These are phyloP conservation scores for Drosophila hydei DNA, from an alignment of 1,140 invertebrate genomes.

Conservation along the genomic window DNA sequence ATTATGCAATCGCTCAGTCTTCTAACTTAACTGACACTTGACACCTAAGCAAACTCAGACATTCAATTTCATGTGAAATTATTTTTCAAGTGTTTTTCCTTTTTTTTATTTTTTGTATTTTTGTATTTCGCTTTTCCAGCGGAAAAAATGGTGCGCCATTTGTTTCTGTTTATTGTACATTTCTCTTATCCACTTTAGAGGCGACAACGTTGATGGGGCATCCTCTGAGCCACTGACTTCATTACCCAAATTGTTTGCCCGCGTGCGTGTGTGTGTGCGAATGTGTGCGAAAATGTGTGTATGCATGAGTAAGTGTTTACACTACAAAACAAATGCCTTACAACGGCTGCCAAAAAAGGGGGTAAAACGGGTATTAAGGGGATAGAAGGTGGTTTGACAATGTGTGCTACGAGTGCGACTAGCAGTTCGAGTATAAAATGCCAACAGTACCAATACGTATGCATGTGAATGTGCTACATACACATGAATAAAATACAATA, in stretches of 20 bases:
- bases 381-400: slow-evolving; percentile 4
- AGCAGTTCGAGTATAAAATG: slow-evolving; percentile 25
- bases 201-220: slow-evolving; percentile 25
- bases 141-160: slow-evolving; percentile 51
- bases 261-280: slow-evolving; percentile 22
- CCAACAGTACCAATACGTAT: slow-evolving; percentile 25
- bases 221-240: slow-evolving; percentile 51
- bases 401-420: slow-evolving; percentile 20
- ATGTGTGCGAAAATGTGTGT: slow-evolving; percentile 27
- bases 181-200: slow-evolving; percentile 58
- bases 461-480: slow-evolving; percentile 10
- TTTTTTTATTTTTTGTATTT: slow-evolving; percentile 6
- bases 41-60: slow-evolving; percentile 67
- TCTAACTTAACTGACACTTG: slow-evolving; percentile 66
- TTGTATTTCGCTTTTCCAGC: slow-evolving; percentile 23
- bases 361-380: background rate
- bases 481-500: slow-evolving; percentile 7
- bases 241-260: slow-evolving; percentile 57
- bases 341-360: slow-evolving; percentile 39
- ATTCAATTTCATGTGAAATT: slow-evolving; percentile 69
- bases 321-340: slow-evolving; percentile 57
- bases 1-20: slow-evolving; percentile 62
- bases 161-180: slow-evolving; percentile 64
- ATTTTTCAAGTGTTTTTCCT: slow-evolving; percentile 52
- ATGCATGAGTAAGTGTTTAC: slow-evolving; percentile 52